Percentiles rank a stretch among this genome's conserved stretches.
phyloP scores from a whole-genome alignment of 1,140 invertebrate genomes.

The Ooceraea biroi region DNA sequence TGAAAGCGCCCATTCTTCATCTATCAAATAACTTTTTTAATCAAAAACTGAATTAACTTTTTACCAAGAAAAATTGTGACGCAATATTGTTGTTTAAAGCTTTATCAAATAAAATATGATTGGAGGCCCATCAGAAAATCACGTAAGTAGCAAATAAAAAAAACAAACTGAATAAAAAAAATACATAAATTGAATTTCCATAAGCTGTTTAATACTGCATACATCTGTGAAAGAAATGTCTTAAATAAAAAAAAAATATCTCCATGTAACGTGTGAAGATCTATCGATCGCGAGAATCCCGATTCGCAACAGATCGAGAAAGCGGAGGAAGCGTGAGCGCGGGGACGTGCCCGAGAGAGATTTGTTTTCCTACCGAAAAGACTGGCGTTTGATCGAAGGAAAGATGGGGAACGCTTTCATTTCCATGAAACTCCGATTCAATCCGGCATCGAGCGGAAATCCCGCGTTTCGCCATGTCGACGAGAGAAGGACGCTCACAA shows the following conservation, averaged over 20 bases:
- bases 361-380: slow-evolving; percentile 31
- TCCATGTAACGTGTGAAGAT: background rate
- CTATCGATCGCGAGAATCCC: background rate
- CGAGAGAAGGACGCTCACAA: slow-evolving; percentile 18
- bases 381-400: background rate
- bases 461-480: slow-evolving; percentile 15
- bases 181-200: too few species aligned
- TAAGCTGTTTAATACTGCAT: too few species aligned
- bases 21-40: background rate
- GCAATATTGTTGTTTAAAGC: too few species aligned
- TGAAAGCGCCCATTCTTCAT: background rate
- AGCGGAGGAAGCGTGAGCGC: background rate
- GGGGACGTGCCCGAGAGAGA: slow-evolving; percentile 7
- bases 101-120: too few species aligned
- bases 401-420: background rate
- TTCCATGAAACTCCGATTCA: slow-evolving; percentile 44
- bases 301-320: background rate
- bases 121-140: too few species aligned
- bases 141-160: too few species aligned
- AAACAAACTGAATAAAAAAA: too few species aligned
- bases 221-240: background rate
- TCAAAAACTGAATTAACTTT: too few species aligned
- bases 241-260: background rate
- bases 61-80: too few species aligned
- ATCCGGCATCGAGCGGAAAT: slow-evolving; percentile 36